Conservation (phyloP, 2,113 vertebrate genomes). For the Charina bottae region DNA sequence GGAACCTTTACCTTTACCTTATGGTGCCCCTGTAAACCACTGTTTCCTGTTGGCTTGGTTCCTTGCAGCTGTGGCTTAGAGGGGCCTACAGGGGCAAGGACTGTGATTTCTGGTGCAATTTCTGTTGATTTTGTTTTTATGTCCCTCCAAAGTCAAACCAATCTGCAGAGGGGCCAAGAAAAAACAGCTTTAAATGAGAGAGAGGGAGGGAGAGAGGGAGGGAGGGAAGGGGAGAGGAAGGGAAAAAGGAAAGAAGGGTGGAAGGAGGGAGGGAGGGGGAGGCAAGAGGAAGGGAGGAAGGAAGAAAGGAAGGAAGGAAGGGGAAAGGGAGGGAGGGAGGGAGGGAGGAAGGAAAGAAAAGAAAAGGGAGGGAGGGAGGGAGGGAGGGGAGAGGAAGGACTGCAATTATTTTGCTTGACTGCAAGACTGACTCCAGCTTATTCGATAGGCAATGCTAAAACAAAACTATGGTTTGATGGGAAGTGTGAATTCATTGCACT, state of each 20-base stretch:
- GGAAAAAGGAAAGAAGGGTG: no score
- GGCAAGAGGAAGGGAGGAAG: no score
- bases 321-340: no score
- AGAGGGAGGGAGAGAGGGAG: background rate
- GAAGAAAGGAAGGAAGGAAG: no score
- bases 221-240: no score
- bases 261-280: no score
- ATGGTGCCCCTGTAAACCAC: background rate
- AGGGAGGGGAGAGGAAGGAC: background rate
- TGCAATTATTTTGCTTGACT: background rate
- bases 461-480: background rate
- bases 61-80: background rate
- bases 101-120: background rate
- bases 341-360: rapidly evolving
- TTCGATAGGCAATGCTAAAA: background rate
- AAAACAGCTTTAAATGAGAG: background rate
- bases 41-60: background rate
- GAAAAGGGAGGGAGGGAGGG: rapidly evolving
- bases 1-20: no score
- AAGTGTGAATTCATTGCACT: background rate
- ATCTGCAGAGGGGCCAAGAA: background rate
- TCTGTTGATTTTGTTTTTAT: background rate
- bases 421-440: background rate
- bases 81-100: background rate
- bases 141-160: background rate